A percentile compares a stretch with the other conserved stretches of the same genome.
These are phyloP conservation scores for Hypotaenidia philippensis DNA, from an alignment of 2,797 vertebrate genomes.

Conservation along the genomic window DNA sequence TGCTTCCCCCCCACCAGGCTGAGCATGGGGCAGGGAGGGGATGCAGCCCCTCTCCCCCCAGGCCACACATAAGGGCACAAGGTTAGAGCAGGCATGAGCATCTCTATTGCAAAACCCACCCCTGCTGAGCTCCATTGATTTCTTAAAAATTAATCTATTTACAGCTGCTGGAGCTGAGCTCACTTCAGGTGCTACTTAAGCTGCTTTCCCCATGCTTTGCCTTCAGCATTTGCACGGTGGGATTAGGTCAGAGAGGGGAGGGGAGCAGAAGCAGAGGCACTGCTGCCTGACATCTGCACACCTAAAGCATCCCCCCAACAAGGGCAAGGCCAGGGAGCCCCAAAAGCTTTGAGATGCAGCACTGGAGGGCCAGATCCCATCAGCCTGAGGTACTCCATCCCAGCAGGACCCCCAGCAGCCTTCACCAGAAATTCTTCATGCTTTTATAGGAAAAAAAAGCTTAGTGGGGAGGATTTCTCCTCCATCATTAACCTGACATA, in stretches of 20 bases:
- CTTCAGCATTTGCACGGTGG: neutral
- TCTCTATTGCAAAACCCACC: neutral
- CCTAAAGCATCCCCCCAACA: neutral
- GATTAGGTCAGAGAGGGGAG: neutral
- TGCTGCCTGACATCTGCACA: neutral
- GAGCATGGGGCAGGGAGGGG: neutral
- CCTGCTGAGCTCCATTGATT: neutral
- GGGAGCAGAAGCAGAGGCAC: neutral
- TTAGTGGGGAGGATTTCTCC: slow-evolving; percentile 42
- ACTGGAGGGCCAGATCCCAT: neutral
- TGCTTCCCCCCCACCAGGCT: too few relatives aligned
- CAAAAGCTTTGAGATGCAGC: neutral
- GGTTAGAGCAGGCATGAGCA: neutral
- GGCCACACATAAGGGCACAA: accelerated
- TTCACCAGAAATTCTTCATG: slow-evolving; percentile 10
- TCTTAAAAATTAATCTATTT: neutral
- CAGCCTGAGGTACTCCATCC: neutral
- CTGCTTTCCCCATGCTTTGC: neutral
- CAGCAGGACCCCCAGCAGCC: neutral
- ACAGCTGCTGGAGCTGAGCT: neutral
- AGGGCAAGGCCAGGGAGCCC: neutral
- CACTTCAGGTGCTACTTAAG: neutral
- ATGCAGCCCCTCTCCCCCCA: neutral
- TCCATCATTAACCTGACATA: slow-evolving; percentile 74
- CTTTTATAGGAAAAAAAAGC: slow-evolving; percentile 28